These are phyloP conservation scores for Parotia lawesii DNA, from an alignment of 2,113 vertebrate genomes.

Conservation along the genomic window DNA sequence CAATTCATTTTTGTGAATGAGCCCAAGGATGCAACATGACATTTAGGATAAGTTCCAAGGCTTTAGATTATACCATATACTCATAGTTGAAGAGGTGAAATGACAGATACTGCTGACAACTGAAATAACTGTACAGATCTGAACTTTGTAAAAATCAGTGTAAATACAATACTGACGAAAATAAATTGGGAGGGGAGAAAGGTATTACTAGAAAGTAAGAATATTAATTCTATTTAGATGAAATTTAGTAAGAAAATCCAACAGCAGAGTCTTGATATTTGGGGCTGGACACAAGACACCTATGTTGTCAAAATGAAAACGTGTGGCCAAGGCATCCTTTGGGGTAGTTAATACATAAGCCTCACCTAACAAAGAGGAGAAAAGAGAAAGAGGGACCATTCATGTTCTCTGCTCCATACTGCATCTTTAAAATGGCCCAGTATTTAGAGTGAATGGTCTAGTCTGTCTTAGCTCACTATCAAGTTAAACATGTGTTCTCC, in stretches of 20 bases:
- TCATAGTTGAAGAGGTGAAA: background rate
- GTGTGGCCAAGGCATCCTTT: background rate
- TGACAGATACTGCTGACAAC: background rate
- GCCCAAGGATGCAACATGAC: background rate
- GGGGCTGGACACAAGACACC: background rate
- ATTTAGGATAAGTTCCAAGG: background rate
- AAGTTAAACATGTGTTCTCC: background rate
- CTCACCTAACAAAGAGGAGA: background rate
- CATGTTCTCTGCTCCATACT: background rate
- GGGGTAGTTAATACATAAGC: background rate
- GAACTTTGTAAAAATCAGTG: background rate
- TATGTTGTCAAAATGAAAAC: background rate
- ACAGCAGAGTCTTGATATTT: background rate
- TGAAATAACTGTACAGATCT: background rate
- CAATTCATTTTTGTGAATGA: background rate
- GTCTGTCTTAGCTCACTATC: background rate
- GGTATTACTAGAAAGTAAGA: background rate
- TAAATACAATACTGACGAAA: background rate
- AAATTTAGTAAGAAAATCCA: background rate
- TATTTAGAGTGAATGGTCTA: background rate
- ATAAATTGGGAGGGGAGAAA: background rate
- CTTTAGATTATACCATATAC: background rate
- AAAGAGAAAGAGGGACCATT: background rate
- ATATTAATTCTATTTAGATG: background rate
- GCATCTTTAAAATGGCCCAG: background rate